Conservation (phyloP, 2,113 vertebrate species). For the Brachyhypopomus gauderio region DNA sequence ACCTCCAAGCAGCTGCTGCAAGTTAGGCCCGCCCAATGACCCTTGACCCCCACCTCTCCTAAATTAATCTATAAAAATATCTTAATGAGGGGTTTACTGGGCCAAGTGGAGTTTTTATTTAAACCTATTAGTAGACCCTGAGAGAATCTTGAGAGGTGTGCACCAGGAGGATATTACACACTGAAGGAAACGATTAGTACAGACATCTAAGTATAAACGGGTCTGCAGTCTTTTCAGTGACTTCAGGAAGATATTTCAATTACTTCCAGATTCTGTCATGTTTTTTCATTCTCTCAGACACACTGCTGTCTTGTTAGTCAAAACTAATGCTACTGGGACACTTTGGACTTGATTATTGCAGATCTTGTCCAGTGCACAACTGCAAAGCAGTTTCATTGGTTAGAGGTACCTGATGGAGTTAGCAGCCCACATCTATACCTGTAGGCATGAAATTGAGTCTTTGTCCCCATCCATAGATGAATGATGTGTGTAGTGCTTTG, state of each 20-base stretch:
- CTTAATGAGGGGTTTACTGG: conserved; percentile 90
- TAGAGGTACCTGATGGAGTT: neutral
- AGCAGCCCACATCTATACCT: conserved; percentile 4
- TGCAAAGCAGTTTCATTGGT: neutral
- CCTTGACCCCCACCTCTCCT: conserved; percentile 77
- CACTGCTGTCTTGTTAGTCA: conserved; percentile 38
- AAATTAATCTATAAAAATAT: conserved; percentile 90
- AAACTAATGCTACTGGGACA: conserved; percentile 8
- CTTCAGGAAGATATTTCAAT: conserved; percentile 72
- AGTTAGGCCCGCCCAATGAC: conserved; percentile 82
- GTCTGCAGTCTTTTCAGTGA: conserved; percentile 68
- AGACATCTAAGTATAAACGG: conserved; percentile 72
- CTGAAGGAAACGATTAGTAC: conserved; percentile 88
- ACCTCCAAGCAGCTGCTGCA: conserved; percentile 77
- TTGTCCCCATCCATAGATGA: conserved; percentile 32
- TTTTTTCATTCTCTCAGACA: conserved; percentile 57
- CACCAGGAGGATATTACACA: conserved; percentile 55
- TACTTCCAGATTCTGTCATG: conserved; percentile 81
- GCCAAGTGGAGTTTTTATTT: conserved; percentile 89
- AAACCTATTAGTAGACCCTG: conserved; percentile 79
- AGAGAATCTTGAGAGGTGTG: conserved; percentile 37
- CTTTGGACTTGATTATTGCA: conserved; percentile 14
- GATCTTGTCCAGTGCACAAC: neutral
- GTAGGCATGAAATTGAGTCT: conserved; percentile 39
- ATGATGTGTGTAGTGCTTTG: conserved; percentile 18